Base-by-base conservation (phyloP, 2,888 invertebrate species). In the Cantharis lateralis region DNA sequence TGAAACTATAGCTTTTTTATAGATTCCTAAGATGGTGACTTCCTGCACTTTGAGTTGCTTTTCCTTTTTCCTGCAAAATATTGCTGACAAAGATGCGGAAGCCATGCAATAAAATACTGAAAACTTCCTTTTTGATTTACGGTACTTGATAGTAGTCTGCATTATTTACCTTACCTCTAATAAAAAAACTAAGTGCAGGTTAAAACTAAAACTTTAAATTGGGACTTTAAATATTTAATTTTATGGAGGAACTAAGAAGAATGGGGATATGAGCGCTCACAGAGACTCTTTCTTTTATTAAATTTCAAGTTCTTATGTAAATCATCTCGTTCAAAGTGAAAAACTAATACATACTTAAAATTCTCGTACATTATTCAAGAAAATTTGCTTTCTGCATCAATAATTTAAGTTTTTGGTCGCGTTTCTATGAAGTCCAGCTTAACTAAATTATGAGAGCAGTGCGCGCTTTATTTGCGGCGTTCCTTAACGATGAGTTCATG, bases 401-500 rank as follows among this genome's bases (percentile, higher is more conserved):
- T 74, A 75, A 71, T 75, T 75, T 48, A 71, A 73, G 66, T 66
- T 71, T 71, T 75, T 68, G 68, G 75, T 71, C 74, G 74, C 70
- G 61, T 28, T 72, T 71, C 24, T 24, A 64, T 26, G 48, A 75
- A 75, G 77, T 79, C 78, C 78, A 76, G 70, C 79, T 77, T 82
- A 83, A 82, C 83, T 82, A 81, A 83, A 83, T 83, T 83, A 83
- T 82, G 81, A 83, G 78, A 63, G 66, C 78, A 74, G 79, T 78
- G 79, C 79, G 76, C 79, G 82, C 79, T 82, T 82, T 82, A 82
- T 82, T 83, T 82, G 83, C 81, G 82, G 82, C 80, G 80, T 81
- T 82, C 81, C 82, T 82, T 84, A 84, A 84, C 84, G 83, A 83
- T 81, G 82, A 81, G 81, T 83, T 84, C 84, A 84, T 84, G 84